Conservation (phyloP, 2,888 invertebrate genomes). For the Eupithecia subumbrata region DNA sequence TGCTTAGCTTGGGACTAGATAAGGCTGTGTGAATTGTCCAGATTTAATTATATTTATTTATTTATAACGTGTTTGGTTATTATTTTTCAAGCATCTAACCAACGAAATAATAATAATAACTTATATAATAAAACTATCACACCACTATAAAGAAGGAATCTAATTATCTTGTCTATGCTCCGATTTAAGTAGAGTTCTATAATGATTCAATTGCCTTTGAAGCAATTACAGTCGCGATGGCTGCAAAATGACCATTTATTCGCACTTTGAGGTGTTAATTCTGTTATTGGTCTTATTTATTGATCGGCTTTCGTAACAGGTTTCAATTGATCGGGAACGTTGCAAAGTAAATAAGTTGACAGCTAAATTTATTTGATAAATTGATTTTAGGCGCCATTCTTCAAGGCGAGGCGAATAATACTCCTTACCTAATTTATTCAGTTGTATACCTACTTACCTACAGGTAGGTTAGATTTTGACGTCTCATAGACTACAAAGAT, state of each 20-base stretch:
- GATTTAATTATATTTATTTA: no score
- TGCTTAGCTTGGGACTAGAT: no score
- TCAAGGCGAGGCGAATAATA: constrained; percentile 50
- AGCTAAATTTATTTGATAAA: constrained; percentile 59
- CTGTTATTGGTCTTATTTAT: constrained; percentile 64
- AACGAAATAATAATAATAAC: no score
- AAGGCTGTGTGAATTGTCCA: no score
- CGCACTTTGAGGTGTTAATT: constrained; percentile 65
- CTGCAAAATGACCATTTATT: constrained; percentile 62
- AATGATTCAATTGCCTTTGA: constrained; percentile 53
- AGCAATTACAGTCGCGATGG: constrained; percentile 59
- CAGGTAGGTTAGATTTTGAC: not conserved
- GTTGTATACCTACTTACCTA: not conserved
- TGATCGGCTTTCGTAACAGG: constrained; percentile 58
- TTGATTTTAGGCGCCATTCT: constrained; percentile 57
- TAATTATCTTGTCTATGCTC: constrained; percentile 32
- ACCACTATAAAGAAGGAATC: not conserved
- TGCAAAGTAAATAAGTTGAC: constrained; percentile 55
- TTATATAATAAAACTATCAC: not conserved
- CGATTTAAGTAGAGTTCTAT: constrained; percentile 49
- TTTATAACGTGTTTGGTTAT: no score
- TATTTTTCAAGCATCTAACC: not conserved
- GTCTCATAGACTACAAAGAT: not conserved
- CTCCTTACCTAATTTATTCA: not conserved
- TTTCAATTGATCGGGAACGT: constrained; percentile 56